phyloP scores from a whole-genome alignment of 2,888 invertebrate species.

The Alentia gelatinosa region DNA sequence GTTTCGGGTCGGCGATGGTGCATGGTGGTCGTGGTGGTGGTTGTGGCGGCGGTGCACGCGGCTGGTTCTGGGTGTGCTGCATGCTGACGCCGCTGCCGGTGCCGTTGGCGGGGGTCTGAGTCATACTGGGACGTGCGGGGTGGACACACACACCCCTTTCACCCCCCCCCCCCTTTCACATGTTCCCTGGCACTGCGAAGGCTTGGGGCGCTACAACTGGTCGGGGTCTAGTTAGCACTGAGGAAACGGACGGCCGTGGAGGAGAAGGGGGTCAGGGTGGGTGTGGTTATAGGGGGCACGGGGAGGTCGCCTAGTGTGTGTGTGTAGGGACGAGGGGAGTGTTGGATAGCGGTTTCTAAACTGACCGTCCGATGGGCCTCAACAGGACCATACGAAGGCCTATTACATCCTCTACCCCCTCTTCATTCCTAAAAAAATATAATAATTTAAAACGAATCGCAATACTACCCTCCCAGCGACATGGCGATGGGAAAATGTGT shows the following conservation, averaged over 20 bases:
- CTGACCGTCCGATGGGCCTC: not conserved
- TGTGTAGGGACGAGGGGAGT: not conserved
- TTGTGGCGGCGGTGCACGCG: not conserved
- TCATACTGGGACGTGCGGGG: slow-evolving; percentile 18
- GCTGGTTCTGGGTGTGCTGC: not conserved
- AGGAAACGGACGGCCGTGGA: not conserved
- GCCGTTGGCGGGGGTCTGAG: not conserved
- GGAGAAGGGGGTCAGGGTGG: not conserved
- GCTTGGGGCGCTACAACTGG: slow-evolving; percentile 9
- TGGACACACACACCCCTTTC: slow-evolving; percentile 27
- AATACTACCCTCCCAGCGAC: not conserved
- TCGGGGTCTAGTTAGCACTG: not conserved
- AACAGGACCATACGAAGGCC: not conserved
- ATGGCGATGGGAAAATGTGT: not conserved
- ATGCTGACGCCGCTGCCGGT: not conserved
- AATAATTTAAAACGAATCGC: too few species aligned
- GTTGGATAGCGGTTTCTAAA: not conserved
- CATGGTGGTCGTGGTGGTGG: not conserved
- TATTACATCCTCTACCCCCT: not conserved
- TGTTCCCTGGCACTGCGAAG: not conserved
- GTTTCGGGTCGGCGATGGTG: not conserved
- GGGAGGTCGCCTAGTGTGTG: not conserved
- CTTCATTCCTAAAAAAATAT: not conserved
- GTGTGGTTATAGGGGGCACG: not conserved
- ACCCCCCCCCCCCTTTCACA: not conserved